Evolutionary conservation across 2,113 vertebrate species (phyloP), one percentile per base, ranked within the genome.

Genomic region (Anthoscopus minutus): DNA sequence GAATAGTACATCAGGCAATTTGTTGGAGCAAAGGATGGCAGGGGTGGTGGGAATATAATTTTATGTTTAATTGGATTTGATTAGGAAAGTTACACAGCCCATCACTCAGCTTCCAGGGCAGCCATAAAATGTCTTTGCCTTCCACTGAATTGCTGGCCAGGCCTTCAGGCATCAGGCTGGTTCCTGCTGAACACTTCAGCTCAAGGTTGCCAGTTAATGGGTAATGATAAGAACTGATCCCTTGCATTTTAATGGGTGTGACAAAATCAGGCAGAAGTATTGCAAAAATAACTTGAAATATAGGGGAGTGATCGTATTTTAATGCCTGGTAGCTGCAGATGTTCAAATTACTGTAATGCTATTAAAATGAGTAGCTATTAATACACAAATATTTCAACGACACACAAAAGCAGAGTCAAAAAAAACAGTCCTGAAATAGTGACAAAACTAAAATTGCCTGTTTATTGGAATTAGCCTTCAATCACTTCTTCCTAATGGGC

Each of bases 361-460:
- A 88, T 93, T 95, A 96, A 93, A 96, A 92, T 94, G 81, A 96
- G 53, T 7, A 60, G 88, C 93, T 96, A 82, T 91, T 96, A 96
- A 97, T 91, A 89, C 40, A 77, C 71, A 91, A 86, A 92, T 91
- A 96, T 88, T 94, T 92, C 89, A 88, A 38, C 28, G 69, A 54
- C 86, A 88, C n/a, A 72, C 6, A 91, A 93, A 96, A 83, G 54
- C 76, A 53, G 80, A 71, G 71, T 33, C 74, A 76, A 85, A 69
- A 48, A 86, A 85, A 86, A 77, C 35, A 82, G 37, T 4, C 15
- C 64, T 12, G 0, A 77, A 78, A 93, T 51, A 86, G 73, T 72
- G 78, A 25, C 33, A 57, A 81, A 89, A 56, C 25, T 80, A 12
- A 86, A 86, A 70, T 40, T 70, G 51, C 64, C 30, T 47, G 28